phyloP scores from a whole-genome alignment of 2,888 invertebrate species.

The Hypercompe scribonia region DNA sequence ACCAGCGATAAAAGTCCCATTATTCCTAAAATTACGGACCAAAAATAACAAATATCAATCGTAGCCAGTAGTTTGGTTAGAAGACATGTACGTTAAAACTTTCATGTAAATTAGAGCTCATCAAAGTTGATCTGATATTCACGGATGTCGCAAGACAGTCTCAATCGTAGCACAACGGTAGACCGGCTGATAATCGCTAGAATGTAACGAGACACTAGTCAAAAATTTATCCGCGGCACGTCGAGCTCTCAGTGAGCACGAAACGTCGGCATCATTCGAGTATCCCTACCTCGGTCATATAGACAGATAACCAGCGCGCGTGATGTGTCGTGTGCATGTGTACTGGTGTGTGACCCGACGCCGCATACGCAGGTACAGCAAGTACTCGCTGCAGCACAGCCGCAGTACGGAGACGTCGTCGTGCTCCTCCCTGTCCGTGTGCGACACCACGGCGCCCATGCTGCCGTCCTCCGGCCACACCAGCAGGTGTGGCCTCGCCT shows the following conservation, averaged over 20 bases:
- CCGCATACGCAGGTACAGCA: slow-evolving; percentile 72
- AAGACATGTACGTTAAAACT: neutral
- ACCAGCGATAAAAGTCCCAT: neutral
- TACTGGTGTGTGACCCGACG: slow-evolving; percentile 3
- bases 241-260: neutral
- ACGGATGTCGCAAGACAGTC: neutral
- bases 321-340: neutral
- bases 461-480: slow-evolving; percentile 10
- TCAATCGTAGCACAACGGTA: neutral
- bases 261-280: neutral
- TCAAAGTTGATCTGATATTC: neutral
- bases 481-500: slow-evolving; percentile 5
- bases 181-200: neutral
- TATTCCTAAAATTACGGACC: too few species aligned
- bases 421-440: slow-evolving; percentile 72
- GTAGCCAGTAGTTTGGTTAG: neutral
- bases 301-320: neutral
- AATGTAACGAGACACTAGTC: neutral
- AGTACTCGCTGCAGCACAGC: slow-evolving; percentile 82
- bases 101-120: neutral
- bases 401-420: slow-evolving; percentile 74
- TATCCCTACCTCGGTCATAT: neutral
- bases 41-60: neutral
- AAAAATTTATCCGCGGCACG: neutral
- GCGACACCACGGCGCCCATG: slow-evolving; percentile 57